Base-by-base conservation (phyloP, 2,797 vertebrate species). In the Malurus splendens region DNA sequence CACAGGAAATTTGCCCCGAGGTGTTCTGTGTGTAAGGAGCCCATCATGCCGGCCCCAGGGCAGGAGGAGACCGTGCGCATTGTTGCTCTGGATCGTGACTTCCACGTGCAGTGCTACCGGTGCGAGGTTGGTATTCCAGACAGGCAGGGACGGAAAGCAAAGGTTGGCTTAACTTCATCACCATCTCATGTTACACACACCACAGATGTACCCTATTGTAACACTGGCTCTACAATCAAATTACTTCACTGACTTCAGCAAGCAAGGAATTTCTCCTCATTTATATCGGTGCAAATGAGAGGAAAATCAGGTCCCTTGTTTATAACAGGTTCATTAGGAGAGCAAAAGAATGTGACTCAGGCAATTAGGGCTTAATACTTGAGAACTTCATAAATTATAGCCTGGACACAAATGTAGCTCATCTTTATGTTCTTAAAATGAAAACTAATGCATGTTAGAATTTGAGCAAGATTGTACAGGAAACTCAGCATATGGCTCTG, bases 41-140 rank as follows among this genome's bases (percentile, higher is more conserved):
- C 99, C 36, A 99, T 99, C 89, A 99, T 99, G 99, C 99, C 99
- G 0, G 98, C 99, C 17, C 98, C 98, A 0, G 99, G 99, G 50
- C 99, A 99, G 96, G 99, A 99, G 96, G 99, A 99, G 96, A 99
- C 99, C 1, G 98, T 99, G 59, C 99, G 99, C 42, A 99, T 99
- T 27, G 99, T 99, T 82, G 99, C 99, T 65, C 96, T 99, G 95
- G 99, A 99, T 94, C 98, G 99, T 3, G 99, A 99, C 95, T 99
- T 99, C 97, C 99, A 99, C 1, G 98, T 99, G 92, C 98, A 99
- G 86, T 99, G 99, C 95, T 99, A 99, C 97, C 98, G 99, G 62
- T 99, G 99, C 56, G 99, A 99, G 99, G 99, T 99, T 85, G 23
- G 98, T 97, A 54, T 55, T 67, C 73, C 77, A 18, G 32, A 30